These are phyloP conservation scores for Smutsia temminckii DNA, from an alignment of 2,797 vertebrate genomes.

Conservation along the genomic window DNA sequence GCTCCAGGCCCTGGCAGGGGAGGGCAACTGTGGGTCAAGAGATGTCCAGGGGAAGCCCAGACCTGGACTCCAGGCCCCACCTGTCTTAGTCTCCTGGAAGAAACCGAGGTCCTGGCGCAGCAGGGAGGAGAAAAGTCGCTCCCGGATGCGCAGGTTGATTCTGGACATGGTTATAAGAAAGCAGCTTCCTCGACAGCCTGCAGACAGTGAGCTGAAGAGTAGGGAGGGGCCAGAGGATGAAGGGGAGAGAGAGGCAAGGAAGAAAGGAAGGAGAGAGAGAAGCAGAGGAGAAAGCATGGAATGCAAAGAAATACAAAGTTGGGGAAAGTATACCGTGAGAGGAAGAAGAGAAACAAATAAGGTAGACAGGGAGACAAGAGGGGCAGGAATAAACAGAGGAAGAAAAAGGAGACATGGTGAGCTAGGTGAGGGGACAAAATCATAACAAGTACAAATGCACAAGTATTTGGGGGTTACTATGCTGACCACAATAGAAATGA, in stretches of 20 bases:
- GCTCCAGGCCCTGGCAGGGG: too few species aligned
- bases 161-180: slow-evolving; percentile 84
- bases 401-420: background rate
- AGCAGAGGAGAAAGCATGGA: background rate
- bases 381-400: background rate
- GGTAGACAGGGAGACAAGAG: background rate
- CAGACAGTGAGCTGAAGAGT: slow-evolving; percentile 73
- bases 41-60: background rate
- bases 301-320: background rate
- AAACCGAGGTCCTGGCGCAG: slow-evolving; percentile 91
- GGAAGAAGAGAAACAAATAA: background rate
- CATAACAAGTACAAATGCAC: accelerated
- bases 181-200: slow-evolving; percentile 86
- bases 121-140: slow-evolving; percentile 87
- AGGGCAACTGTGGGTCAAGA: too few species aligned
- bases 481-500: too few species aligned
- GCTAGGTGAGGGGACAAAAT: background rate
- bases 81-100: slow-evolving; percentile 90
- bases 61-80: slow-evolving; percentile 71
- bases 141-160: slow-evolving; percentile 86
- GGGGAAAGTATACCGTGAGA: background rate
- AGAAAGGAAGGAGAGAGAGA: accelerated
- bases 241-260: background rate
- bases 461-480: too few species aligned
- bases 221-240: background rate